Evolutionary conservation across 2,113 vertebrate species (phyloP).

Genomic region (Rhineura floridana): DNA sequence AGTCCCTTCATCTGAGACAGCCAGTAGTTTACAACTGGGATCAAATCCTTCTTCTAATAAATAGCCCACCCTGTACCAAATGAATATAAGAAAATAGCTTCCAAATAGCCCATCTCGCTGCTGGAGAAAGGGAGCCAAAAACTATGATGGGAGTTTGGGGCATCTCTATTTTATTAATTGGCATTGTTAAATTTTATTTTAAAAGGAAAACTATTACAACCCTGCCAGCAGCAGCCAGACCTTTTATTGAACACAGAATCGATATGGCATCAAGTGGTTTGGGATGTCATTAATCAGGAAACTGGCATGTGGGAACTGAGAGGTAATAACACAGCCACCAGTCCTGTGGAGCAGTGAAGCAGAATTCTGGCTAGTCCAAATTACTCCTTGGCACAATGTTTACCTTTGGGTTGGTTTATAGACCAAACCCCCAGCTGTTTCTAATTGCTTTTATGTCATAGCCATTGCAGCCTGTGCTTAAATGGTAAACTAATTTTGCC

Average conservation of each 20-base stretch:
- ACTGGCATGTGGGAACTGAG: conserved; percentile 41
- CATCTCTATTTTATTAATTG: background rate
- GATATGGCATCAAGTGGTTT: conserved; percentile 63
- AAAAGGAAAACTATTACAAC: background rate
- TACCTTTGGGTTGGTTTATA: background rate
- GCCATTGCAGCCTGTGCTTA: accelerated
- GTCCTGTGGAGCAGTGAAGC: background rate
- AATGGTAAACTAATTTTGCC: accelerated
- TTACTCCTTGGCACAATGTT: background rate
- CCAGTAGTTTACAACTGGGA: background rate
- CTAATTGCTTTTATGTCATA: accelerated
- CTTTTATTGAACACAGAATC: conserved; percentile 60
- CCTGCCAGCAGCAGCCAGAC: conserved; percentile 52
- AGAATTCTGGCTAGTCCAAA: background rate
- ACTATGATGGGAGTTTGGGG: background rate
- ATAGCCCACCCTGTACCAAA: background rate
- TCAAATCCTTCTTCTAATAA: background rate
- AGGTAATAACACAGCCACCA: background rate
- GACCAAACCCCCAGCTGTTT: background rate
- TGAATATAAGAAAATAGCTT: background rate
- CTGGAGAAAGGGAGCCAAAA: background rate
- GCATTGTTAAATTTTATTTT: background rate
- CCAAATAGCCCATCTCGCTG: background rate
- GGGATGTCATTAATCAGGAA: conserved; percentile 69
- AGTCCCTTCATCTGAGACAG: background rate